Percentiles rank a stretch among this genome's conserved stretches.
Conservation (phyloP, 2,113 vertebrate genomes). For the Hyaena hyaena region DNA sequence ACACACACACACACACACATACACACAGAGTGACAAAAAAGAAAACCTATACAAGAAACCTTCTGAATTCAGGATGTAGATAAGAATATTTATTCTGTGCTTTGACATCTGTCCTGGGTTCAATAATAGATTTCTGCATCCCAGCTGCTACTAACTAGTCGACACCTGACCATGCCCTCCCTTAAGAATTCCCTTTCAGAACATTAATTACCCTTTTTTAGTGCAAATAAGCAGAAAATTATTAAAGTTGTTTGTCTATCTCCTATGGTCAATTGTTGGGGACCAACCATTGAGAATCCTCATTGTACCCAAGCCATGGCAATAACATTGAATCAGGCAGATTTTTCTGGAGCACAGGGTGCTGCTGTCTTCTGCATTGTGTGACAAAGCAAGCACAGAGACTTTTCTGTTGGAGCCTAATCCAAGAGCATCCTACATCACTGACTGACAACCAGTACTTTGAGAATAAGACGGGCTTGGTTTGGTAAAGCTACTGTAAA, state of each 20-base stretch:
- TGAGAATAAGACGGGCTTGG: not conserved
- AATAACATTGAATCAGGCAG: not conserved
- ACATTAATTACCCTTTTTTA: not conserved
- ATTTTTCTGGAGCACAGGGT: not conserved
- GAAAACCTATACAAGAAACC: not conserved
- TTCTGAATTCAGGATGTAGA: not conserved
- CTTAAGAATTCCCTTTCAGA: conserved; percentile 24
- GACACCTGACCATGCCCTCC: not conserved
- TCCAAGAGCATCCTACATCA: not conserved
- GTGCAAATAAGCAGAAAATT: conserved; percentile 8
- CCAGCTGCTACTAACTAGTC: not conserved
- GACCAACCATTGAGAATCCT: not conserved
- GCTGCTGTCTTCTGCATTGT: not conserved
- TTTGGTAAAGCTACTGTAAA: not conserved
- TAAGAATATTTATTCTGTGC: not conserved
- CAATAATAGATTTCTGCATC: not conserved
- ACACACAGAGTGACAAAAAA: not conserved
- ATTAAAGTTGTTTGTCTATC: conserved; percentile 15
- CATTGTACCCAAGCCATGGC: not conserved
- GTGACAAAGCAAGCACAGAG: not conserved
- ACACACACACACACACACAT: not conserved
- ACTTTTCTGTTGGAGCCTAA: not conserved
- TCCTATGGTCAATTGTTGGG: not conserved
- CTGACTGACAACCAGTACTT: not conserved
- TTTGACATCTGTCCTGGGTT: not conserved